phyloP scores from a whole-genome alignment of 2,888 invertebrate genomes.

The Drosophila aldrichi region DNA sequence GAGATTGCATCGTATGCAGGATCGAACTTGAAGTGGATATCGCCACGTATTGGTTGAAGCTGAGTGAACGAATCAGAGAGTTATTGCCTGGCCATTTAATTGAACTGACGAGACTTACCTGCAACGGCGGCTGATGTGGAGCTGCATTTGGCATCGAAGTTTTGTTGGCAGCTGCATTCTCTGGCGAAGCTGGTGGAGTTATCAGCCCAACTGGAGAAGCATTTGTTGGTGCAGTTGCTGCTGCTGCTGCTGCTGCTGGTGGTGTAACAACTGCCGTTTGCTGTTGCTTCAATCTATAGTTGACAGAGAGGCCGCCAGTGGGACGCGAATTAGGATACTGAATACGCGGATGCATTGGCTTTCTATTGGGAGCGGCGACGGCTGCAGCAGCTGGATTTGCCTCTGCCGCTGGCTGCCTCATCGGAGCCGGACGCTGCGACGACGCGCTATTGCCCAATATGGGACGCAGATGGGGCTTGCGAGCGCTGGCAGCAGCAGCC shows the following conservation, averaged over 20 bases:
- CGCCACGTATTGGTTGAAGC: slow-evolving; percentile 6
- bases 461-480: slow-evolving; percentile 58
- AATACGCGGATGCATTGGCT: slow-evolving; percentile 34
- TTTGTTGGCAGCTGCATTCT: slow-evolving; percentile 1
- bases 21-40: slow-evolving; percentile 34
- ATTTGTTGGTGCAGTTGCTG: not conserved
- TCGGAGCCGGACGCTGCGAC: slow-evolving; percentile 27
- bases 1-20: slow-evolving; percentile 73
- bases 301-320: slow-evolving; percentile 50
- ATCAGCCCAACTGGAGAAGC: slow-evolving; percentile 21
- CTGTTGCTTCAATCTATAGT: slow-evolving; percentile 62
- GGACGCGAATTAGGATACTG: slow-evolving; percentile 21
- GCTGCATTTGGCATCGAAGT: not conserved
- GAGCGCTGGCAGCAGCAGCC: slow-evolving; percentile 37
- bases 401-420: slow-evolving; percentile 16
- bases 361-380: slow-evolving; percentile 1
- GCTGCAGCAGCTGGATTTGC: not conserved
- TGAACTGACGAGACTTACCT: slow-evolving; percentile 3
- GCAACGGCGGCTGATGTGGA: not conserved
- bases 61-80: not conserved
- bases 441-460: slow-evolving; percentile 61
- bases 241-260: slow-evolving; percentile 24
- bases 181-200: slow-evolving; percentile 59
- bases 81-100: fast-evolving
- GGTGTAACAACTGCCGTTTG: slow-evolving; percentile 26